phyloP scores from a whole-genome alignment of 2,888 invertebrate genomes.

The Aspidiotus rigidus region DNA sequence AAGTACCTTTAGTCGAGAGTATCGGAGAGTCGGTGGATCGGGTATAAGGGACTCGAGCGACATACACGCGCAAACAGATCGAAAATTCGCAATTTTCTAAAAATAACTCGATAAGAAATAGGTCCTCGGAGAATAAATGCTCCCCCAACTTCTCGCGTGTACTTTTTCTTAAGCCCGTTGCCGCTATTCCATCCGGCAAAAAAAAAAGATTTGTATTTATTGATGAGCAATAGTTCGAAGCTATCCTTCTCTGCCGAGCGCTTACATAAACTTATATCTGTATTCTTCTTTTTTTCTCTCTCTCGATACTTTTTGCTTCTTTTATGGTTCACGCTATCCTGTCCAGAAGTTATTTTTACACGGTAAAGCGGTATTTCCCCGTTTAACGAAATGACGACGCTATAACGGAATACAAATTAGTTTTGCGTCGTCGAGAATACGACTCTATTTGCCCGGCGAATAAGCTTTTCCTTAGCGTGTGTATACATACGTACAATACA shows the following conservation, averaged over 20 bases:
- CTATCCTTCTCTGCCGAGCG: conserved; percentile 6
- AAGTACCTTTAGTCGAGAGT: conserved; percentile 18
- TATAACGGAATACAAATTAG: conserved; percentile 30
- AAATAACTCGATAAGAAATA: conserved; percentile 34
- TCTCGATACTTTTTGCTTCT: too few relatives aligned
- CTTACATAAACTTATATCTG: too few relatives aligned
- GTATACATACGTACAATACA: too few relatives aligned
- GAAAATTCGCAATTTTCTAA: conserved; percentile 34
- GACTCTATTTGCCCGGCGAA: too few relatives aligned
- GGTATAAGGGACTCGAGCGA: too few relatives aligned
- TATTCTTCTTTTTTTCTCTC: too few relatives aligned
- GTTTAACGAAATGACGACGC: conserved; percentile 30
- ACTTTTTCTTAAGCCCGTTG: neutral
- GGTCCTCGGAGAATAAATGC: conserved; percentile 31
- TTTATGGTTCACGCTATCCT: conserved; percentile 7
- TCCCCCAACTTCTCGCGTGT: conserved; percentile 19
- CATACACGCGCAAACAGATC: conserved; percentile 15
- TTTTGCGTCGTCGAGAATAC: neutral
- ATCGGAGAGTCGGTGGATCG: too few relatives aligned
- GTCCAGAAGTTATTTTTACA: conserved; percentile 15
- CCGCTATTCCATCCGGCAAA: conserved; percentile 21
- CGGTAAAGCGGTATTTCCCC: conserved; percentile 3
- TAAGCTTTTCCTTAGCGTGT: too few relatives aligned
- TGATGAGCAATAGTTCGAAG: conserved; percentile 26
- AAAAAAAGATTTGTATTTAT: conserved; percentile 33